Conservation (phyloP, 2,797 vertebrate genomes). For the Sebastes hopkinsi region DNA sequence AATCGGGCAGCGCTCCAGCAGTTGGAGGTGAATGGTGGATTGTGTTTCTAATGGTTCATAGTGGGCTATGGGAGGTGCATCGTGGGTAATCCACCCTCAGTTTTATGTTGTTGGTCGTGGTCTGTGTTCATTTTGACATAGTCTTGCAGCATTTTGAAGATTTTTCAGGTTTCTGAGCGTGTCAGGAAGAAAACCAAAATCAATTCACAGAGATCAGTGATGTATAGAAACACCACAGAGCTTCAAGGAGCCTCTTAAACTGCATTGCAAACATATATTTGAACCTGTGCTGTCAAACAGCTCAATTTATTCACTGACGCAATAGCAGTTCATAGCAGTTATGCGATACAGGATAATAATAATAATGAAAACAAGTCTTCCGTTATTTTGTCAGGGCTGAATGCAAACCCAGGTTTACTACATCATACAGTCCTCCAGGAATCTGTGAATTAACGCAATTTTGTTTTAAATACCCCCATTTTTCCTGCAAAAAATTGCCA, state of each 20-base stretch:
- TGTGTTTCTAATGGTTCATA: constrained; percentile 7
- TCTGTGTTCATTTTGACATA: background rate
- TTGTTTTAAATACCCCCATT: background rate
- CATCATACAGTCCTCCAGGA: background rate
- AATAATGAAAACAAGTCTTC: background rate
- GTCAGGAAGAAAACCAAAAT: background rate
- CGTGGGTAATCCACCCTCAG: background rate
- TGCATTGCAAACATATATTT: background rate
- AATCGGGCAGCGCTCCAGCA: background rate
- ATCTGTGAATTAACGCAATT: background rate
- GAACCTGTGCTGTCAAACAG: background rate
- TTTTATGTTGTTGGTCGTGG: background rate
- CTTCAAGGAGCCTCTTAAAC: background rate
- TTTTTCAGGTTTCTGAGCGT: background rate
- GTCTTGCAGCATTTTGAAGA: background rate
- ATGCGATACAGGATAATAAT: background rate
- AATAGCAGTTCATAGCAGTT: background rate
- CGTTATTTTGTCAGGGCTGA: background rate
- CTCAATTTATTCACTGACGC: background rate
- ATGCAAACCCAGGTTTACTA: background rate
- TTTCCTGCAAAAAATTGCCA: background rate
- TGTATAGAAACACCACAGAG: background rate
- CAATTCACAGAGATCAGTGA: background rate
- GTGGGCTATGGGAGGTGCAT: background rate
- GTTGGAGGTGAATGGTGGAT: background rate